These are phyloP conservation scores for Goniozus legneri DNA, from an alignment of 1,140 invertebrate species.

Conservation along the genomic window DNA sequence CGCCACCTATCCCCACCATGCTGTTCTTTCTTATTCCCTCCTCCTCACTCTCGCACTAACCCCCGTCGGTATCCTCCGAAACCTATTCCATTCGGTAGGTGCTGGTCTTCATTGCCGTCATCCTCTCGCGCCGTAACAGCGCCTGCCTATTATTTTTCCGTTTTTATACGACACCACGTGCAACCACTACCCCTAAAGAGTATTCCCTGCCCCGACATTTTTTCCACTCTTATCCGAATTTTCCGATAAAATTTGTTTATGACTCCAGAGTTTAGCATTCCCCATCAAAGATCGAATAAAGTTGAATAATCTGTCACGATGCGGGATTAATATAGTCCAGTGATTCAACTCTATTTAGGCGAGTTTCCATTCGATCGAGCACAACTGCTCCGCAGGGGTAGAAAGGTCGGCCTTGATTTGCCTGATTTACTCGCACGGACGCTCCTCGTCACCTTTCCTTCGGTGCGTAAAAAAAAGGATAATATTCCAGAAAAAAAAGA, in stretches of 20 bases:
- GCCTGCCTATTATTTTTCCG: conserved; percentile 39
- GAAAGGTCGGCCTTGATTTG: conserved; percentile 30
- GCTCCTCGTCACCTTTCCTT: too few relatives aligned
- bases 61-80: too few relatives aligned
- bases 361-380: conserved; percentile 31
- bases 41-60: too few relatives aligned
- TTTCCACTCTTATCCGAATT: not conserved
- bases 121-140: conserved; percentile 11
- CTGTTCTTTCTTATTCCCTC: too few relatives aligned
- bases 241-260: not conserved
- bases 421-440: conserved; percentile 35
- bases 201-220: not conserved
- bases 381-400: conserved; percentile 22
- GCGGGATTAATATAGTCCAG: conserved; percentile 25
- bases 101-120: too few relatives aligned
- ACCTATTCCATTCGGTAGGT: too few relatives aligned
- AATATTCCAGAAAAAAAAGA: too few relatives aligned
- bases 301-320: too few relatives aligned
- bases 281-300: too few relatives aligned
- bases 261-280: too few relatives aligned
- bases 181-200: conserved; percentile 3
- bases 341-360: conserved; percentile 21
- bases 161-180: conserved; percentile 33
- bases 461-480: too few relatives aligned
- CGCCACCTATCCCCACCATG: conserved; percentile 14